These are phyloP conservation scores for Aleiodes leptofemur DNA, from an alignment of 2,888 invertebrate genomes.

Conservation along the genomic window DNA sequence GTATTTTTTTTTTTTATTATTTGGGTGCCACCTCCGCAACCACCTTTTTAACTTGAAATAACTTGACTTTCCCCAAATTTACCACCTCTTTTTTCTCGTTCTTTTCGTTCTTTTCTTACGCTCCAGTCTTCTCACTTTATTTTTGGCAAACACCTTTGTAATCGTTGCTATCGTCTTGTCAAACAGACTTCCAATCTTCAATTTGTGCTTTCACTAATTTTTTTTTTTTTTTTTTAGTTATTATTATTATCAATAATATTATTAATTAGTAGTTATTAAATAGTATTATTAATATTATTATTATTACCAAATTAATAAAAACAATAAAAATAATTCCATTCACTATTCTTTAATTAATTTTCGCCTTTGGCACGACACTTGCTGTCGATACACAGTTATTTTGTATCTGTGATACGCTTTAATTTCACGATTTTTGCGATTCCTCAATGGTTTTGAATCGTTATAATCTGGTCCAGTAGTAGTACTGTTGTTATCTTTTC, in stretches of 20 bases:
- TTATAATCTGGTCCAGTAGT: slow-evolving; percentile 61
- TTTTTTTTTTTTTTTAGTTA: slow-evolving; percentile 38
- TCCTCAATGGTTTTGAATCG: slow-evolving; percentile 63
- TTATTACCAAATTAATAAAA: slow-evolving; percentile 36
- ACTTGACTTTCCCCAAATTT: slow-evolving; percentile 39
- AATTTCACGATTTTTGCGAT: slow-evolving; percentile 64
- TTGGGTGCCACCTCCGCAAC: slow-evolving; percentile 53
- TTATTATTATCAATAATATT: too few species aligned
- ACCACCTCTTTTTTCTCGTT: slow-evolving; percentile 55
- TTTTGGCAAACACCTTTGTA: slow-evolving; percentile 51
- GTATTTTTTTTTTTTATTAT: slow-evolving; percentile 53
- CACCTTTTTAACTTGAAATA: slow-evolving; percentile 46
- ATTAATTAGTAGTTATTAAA: too few species aligned
- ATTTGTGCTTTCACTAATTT: slow-evolving; percentile 41
- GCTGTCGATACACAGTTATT: slow-evolving; percentile 60
- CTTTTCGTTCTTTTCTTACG: slow-evolving; percentile 52
- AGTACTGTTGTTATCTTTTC: slow-evolving; percentile 55
- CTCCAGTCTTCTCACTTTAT: slow-evolving; percentile 46
- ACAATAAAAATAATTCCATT: slow-evolving; percentile 53
- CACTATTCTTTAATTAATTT: slow-evolving; percentile 72
- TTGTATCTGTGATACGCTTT: slow-evolving; percentile 67
- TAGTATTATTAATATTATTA: slow-evolving; percentile 2
- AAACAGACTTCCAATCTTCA: slow-evolving; percentile 41
- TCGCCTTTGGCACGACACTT: slow-evolving; percentile 70
- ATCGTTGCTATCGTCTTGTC: slow-evolving; percentile 52